Evolutionary conservation across 2,113 vertebrate species (phyloP), one percentile per base, ranked within the genome.

Genomic region (Phylloscopus trochiloides): DNA sequence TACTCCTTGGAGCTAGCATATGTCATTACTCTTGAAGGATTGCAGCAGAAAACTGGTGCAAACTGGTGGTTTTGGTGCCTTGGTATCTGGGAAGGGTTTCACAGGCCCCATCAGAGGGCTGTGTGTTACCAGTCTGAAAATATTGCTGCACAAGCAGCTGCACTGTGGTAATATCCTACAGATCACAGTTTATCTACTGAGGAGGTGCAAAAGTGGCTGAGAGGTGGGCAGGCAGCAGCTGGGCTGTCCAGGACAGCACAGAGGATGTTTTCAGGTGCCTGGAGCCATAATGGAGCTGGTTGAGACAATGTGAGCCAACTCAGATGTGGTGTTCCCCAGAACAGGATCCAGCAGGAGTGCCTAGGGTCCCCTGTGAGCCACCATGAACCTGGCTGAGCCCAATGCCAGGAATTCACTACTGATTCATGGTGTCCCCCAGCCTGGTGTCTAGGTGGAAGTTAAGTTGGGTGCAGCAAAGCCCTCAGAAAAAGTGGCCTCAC

Each of bases 71-170:
- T 92, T 75, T 75, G 18, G 26, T 88, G 75, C 48, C 47, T 67
- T 20, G 43, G 47, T 25, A 48, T 40, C 52, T 18, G 19, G 47
- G 50, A 85, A 75, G 51, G 45, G 22, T 75, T 88, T 90, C 75
- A 4, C 34, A n/a, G 28, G 3, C 28, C 0, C 0, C 32, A 16
- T 32, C 16, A 19, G 57, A 79, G n/a, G 24, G 16, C 45, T 61
- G 72, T 0, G 14, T 86, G 73, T 84, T 61, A 54, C 81, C 19
- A 1, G 59, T 12, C 48, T 47, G 54, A 8, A 21, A 31, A 11
- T 16, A 34, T 4, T 76, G 63, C 90, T 84, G 72, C 24, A 58
- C 36, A 48, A 76, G 34, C 36, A 66, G 3, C 52, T 76, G 2
- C 1, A 14, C 65, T 90, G 51, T 25, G 55, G 38, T 58, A 10